Conservation (phyloP, 92 coral and sea anemone species). For the Epizoanthus fatuus region DNA sequence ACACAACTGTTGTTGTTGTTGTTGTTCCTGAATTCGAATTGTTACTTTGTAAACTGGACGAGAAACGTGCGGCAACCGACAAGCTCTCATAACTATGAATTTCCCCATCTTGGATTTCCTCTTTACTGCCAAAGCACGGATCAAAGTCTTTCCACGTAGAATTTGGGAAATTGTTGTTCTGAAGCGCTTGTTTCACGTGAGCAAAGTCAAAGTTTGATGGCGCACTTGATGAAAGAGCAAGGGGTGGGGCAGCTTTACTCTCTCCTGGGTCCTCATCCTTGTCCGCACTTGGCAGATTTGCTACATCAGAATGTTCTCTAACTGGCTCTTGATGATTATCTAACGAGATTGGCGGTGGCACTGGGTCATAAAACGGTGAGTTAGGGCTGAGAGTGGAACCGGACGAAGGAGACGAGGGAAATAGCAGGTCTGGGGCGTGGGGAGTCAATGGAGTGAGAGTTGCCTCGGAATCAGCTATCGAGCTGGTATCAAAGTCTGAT, state of each 20-base stretch:
- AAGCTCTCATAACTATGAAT: not conserved
- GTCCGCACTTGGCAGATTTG: not conserved
- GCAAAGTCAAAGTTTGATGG: not conserved
- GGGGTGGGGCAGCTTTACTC: not conserved
- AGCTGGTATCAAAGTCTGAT: conserved; percentile 33
- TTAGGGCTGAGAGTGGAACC: not conserved
- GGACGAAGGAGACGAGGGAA: conserved; percentile 2
- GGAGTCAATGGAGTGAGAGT: conserved; percentile 46
- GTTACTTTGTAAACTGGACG: not conserved
- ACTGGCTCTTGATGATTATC: not conserved
- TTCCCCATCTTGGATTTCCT: not conserved
- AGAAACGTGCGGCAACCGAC: conserved; percentile 1
- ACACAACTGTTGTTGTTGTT: not conserved
- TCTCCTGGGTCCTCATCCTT: not conserved
- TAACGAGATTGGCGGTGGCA: conserved; percentile 6
- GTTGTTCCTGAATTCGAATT: conserved; percentile 12
- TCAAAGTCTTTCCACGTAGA: not conserved
- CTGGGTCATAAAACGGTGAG: conserved; percentile 40
- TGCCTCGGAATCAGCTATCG: conserved; percentile 29
- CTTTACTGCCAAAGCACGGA: not conserved
- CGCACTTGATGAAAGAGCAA: not conserved
- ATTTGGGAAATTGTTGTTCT: conserved; percentile 1
- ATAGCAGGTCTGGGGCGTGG: conserved; percentile 6
- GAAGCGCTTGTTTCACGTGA: not conserved
- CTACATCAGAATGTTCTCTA: not conserved